Conservation (phyloP, 2,113 vertebrate species). For the Pyrgilauda ruficollis region DNA sequence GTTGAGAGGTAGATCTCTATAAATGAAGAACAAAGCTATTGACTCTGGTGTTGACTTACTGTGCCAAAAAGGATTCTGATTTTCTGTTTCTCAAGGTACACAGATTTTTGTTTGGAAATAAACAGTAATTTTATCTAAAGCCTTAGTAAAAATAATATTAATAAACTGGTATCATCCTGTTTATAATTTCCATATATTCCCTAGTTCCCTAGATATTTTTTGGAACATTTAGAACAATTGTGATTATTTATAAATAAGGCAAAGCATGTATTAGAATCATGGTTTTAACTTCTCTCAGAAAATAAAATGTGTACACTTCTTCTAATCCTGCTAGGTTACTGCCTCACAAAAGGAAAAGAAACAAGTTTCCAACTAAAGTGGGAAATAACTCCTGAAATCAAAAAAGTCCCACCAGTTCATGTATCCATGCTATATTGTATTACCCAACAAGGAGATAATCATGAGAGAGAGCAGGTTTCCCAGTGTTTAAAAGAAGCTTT, state of each 20-base stretch:
- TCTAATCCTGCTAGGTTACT: background rate
- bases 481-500: constrained; percentile 54
- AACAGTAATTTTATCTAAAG: constrained; percentile 78
- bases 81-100: constrained; percentile 69
- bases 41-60: constrained; percentile 73
- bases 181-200: constrained; percentile 25
- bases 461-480: constrained; percentile 41
- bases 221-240: constrained; percentile 22
- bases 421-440: background rate
- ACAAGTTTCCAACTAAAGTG: background rate
- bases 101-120: constrained; percentile 75
- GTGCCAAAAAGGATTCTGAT: constrained; percentile 68
- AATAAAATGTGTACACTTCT: background rate
- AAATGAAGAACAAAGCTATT: constrained; percentile 78
- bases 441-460: background rate
- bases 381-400: background rate
- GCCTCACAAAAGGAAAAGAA: constrained; percentile 15
- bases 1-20: constrained; percentile 64
- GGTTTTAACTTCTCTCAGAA: constrained; percentile 32
- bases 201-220: background rate
- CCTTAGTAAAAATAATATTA: constrained; percentile 53
- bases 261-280: constrained; percentile 2
- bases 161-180: constrained; percentile 2
- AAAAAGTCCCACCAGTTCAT: background rate
- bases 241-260: constrained; percentile 19